Evolutionary conservation across 2,888 invertebrate genomes (phyloP).

Genomic region (Rutpela maculata): DNA sequence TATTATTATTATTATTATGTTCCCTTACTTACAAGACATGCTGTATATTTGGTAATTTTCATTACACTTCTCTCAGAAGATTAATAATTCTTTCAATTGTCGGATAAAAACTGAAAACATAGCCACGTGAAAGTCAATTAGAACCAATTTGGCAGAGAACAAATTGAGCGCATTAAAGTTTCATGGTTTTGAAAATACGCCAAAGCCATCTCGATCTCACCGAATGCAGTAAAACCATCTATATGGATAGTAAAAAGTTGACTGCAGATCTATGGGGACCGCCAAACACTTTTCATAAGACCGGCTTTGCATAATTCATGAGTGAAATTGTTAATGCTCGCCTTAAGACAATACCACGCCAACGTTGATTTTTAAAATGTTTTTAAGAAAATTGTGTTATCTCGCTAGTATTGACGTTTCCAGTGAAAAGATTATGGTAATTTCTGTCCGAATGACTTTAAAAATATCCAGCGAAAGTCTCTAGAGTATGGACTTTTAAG

Average conservation of each 20-base stretch:
- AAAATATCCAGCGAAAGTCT: constrained; percentile 34
- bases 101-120: not conserved
- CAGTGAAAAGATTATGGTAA: constrained; percentile 55
- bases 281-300: constrained; percentile 62
- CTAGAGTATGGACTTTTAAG: constrained; percentile 29
- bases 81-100: no score
- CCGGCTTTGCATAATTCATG: constrained; percentile 68
- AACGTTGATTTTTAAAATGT: constrained; percentile 59
- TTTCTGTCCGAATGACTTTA: constrained; percentile 41
- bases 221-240: constrained; percentile 37
- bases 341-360: constrained; percentile 66
- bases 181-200: constrained; percentile 22
- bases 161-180: not conserved
- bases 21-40: no score
- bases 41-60: no score
- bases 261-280: constrained; percentile 56
- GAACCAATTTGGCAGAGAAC: constrained; percentile 8
- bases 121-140: not conserved
- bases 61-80: no score
- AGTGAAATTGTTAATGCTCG: constrained; percentile 67
- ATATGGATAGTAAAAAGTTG: constrained; percentile 53
- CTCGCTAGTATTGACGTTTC: constrained; percentile 53
- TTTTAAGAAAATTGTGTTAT: constrained; percentile 55
- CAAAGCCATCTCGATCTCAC: constrained; percentile 16
- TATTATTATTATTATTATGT: no score